Conservation (phyloP, 2,113 vertebrate species). For the Pollimyrus isidori region DNA sequence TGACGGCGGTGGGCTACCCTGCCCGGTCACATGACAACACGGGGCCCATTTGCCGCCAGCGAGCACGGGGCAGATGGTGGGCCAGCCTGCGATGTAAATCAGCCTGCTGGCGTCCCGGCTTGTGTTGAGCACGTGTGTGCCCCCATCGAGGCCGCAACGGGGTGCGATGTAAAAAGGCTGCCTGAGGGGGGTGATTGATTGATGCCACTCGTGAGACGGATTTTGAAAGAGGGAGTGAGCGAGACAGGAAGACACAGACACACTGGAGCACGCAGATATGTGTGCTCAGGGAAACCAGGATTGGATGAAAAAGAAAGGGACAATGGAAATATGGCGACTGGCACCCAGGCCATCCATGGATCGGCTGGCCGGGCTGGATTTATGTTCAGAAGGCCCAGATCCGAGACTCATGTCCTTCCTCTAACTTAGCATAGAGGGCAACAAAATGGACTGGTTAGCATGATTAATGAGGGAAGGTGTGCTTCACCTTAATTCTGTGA, state of each 20-base stretch:
- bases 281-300: neutral
- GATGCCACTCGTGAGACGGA: slow-evolving; percentile 25
- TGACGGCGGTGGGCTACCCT: neutral
- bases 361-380: neutral
- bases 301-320: neutral
- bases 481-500: no score
- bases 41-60: neutral
- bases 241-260: neutral
- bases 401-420: neutral
- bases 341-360: neutral
- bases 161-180: neutral
- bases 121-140: neutral
- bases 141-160: neutral
- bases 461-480: no score
- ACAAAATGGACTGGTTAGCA: no score
- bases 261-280: neutral
- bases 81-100: slow-evolving; percentile 3
- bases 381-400: neutral
- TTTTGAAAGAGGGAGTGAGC: neutral
- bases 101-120: neutral
- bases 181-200: neutral
- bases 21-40: neutral
- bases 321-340: neutral
- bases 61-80: neutral
- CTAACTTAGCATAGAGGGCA: no score